Base-by-base conservation (phyloP, 2,888 invertebrate genomes). In the Cheiracanthium punctorium region DNA sequence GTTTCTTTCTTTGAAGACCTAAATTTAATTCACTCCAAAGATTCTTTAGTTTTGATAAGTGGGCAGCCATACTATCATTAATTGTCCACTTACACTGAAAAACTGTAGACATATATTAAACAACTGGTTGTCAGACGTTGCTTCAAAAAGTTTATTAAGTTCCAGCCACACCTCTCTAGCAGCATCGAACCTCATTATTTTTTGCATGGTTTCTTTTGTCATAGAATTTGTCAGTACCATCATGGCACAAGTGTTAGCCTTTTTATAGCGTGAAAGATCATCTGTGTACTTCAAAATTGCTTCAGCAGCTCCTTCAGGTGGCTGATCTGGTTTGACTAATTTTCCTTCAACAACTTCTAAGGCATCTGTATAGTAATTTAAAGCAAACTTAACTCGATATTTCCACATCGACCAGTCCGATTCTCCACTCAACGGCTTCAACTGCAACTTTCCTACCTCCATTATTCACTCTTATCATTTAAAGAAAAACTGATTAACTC, bases 81-180 rank as follows among this genome's bases (percentile, higher is more conserved):
- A n/a, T n/a, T n/a, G n/a, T n/a, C n/a, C n/a, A n/a, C n/a, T n/a
- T n/a, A n/a, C n/a, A n/a, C n/a, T n/a, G n/a, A n/a, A n/a, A 30
- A 79, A 82, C 10, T 87, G 72, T n/a, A 82, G 8, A 52, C 82
- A 87, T 1, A 82, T 87, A 32, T 58, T 76, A 41, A 73, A 77
- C 29, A 87, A 24, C 33, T 77, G 82, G 14, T 76, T 74, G 14
- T 87, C 73, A 29, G 82, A 87, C 2, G 77, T 43, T 0, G 82
- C 82, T 69, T 85, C 85, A 41, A n/a, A 80, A 0, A 85, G 10
- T 28, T 74, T 80, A 48, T 67, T 33, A 1, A 85, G 30, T 30
- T 79, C 80, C 8, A 74, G 17, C 73, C 48, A 79, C 7, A 65
- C 37, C 10, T 37, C 37, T n/a, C 67, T 29, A 10, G 80, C 64